A percentile compares a stretch with the other conserved stretches of the same genome.
These are phyloP conservation scores for Rhombomys opimus DNA, from an alignment of 2,113 vertebrate genomes.

Conservation along the genomic window DNA sequence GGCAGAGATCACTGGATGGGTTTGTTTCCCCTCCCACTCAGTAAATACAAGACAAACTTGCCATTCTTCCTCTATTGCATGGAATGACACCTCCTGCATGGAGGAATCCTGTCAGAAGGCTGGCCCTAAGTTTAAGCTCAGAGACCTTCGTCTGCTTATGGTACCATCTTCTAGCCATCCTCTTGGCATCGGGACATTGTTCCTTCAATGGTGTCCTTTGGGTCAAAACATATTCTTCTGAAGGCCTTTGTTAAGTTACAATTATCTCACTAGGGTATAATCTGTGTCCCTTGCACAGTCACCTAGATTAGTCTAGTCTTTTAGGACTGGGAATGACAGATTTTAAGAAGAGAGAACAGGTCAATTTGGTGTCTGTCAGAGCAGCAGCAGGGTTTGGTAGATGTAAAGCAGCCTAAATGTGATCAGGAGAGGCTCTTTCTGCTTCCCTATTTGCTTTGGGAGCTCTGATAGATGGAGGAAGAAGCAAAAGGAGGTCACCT, in stretches of 20 bases:
- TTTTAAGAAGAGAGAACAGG: not conserved
- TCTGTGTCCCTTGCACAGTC: not conserved
- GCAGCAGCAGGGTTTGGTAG: not conserved
- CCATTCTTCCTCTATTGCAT: not conserved
- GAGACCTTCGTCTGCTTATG: not conserved
- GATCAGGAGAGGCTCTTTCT: not conserved
- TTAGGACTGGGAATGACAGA: too few relatives aligned
- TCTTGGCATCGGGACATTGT: not conserved
- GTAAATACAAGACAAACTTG: not conserved
- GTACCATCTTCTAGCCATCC: not conserved
- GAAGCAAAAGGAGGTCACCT: too few relatives aligned
- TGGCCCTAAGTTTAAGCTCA: not conserved
- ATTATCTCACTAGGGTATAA: not conserved
- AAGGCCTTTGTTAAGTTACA: not conserved
- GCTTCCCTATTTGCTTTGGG: not conserved
- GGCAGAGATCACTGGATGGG: not conserved
- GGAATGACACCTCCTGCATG: not conserved
- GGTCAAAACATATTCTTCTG: not conserved
- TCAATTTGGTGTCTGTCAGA: not conserved
- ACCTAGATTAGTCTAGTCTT: not conserved
- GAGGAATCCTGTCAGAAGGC: not conserved
- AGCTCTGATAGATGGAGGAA: not conserved
- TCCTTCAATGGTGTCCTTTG: not conserved
- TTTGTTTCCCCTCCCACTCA: not conserved
- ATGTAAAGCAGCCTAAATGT: not conserved